Percentiles rank a stretch among this genome's conserved stretches.
These are phyloP conservation scores for Eurytoma californica DNA, from an alignment of 2,888 invertebrate genomes.

Conservation along the genomic window DNA sequence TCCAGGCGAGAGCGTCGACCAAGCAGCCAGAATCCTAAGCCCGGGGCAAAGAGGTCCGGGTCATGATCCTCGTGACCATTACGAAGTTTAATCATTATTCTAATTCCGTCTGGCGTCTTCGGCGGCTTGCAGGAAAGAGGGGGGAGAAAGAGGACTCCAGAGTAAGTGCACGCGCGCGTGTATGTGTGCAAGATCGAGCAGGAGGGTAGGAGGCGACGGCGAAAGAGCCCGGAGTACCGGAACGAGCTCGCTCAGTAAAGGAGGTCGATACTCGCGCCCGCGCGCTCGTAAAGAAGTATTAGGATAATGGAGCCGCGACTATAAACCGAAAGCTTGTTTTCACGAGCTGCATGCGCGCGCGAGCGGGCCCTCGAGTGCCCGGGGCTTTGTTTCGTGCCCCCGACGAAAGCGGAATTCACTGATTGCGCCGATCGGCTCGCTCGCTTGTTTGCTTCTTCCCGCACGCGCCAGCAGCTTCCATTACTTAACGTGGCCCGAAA, in stretches of 20 bases:
- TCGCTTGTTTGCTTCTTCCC: background rate
- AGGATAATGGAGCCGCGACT: slow-evolving; percentile 45
- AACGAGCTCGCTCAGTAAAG: slow-evolving; percentile 25
- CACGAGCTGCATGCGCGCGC: background rate
- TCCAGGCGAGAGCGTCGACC: too few relatives aligned
- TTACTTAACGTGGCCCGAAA: too few relatives aligned
- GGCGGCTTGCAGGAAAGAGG: background rate
- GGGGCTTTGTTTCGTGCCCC: too few relatives aligned
- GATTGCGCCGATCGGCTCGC: slow-evolving; percentile 12
- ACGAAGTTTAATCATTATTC: slow-evolving; percentile 40
- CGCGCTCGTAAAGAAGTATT: slow-evolving; percentile 47
- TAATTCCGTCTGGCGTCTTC: slow-evolving; percentile 22
- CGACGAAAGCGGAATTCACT: background rate
- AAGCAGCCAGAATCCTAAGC: background rate
- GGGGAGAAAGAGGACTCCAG: too few relatives aligned
- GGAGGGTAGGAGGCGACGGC: background rate
- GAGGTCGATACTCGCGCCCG: slow-evolving; percentile 44
- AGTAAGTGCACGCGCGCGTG: too few relatives aligned
- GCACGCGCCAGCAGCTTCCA: too few relatives aligned
- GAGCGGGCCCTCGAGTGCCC: too few relatives aligned
- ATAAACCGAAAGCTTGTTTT: slow-evolving; percentile 48
- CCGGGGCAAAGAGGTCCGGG: background rate
- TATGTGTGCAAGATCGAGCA: too few relatives aligned
- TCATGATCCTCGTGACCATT: background rate
- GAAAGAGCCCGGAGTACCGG: background rate